A percentile compares a stretch with the other conserved stretches of the same genome.
Evolutionary conservation across 1,140 invertebrate genomes (phyloP).

Genomic region (Cheumatopsyche charites): DNA sequence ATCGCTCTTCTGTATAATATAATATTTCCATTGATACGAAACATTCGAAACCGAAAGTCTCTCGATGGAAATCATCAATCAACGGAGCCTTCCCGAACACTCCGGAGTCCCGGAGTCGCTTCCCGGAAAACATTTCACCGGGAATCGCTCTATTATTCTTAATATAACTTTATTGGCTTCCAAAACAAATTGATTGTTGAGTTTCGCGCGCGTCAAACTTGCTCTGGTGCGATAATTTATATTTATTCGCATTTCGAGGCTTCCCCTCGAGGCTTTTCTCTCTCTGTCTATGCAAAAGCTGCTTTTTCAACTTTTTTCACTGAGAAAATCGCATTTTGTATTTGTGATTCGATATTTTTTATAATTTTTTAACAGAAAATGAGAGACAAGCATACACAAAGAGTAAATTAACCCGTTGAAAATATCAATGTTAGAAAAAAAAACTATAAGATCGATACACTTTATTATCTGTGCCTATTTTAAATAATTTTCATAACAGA

Average conservation of each 20-base stretch:
- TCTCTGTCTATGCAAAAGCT: too few relatives aligned
- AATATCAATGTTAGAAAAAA: too few relatives aligned
- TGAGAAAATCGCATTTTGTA: too few relatives aligned
- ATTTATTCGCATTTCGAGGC: slow-evolving; percentile 1
- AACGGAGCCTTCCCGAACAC: slow-evolving; percentile 14
- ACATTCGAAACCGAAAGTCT: slow-evolving; percentile 11
- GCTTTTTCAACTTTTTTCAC: too few relatives aligned
- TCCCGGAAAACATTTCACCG: not conserved
- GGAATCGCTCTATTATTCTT: slow-evolving; percentile 20
- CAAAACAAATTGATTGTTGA: slow-evolving; percentile 24
- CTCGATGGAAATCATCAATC: slow-evolving; percentile 22
- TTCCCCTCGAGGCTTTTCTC: too few relatives aligned
- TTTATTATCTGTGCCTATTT: too few relatives aligned
- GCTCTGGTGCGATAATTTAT: not conserved
- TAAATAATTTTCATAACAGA: too few relatives aligned
- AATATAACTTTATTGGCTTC: slow-evolving; percentile 25
- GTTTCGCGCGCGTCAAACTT: slow-evolving; percentile 7
- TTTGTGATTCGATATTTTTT: too few relatives aligned
- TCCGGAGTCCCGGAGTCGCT: not conserved
- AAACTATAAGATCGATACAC: too few relatives aligned
- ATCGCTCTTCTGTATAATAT: not conserved
- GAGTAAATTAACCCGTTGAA: too few relatives aligned
- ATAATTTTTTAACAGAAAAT: too few relatives aligned
- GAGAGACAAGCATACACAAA: too few relatives aligned
- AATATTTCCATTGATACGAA: slow-evolving; percentile 2